These are phyloP conservation scores for Pollenia angustigena DNA, from an alignment of 2,888 invertebrate species.

Conservation along the genomic window DNA sequence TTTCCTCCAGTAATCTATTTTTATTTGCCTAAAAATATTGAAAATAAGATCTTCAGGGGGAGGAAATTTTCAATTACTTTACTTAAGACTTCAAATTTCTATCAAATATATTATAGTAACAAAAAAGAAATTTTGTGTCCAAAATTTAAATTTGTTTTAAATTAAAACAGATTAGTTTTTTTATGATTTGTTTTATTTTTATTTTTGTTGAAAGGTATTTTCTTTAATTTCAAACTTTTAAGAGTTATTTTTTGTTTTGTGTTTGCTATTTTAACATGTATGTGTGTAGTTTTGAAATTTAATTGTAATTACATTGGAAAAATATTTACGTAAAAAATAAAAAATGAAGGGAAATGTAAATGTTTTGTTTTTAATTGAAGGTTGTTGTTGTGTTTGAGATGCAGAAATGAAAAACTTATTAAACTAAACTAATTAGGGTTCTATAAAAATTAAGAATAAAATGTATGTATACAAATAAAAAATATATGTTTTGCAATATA, in stretches of 20 bases:
- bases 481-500: conserved; percentile 43
- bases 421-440: conserved; percentile 19
- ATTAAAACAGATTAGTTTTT: not conserved
- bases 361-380: not conserved
- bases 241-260: not conserved
- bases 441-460: conserved; percentile 40
- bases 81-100: no score
- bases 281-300: not conserved
- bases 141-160: not conserved
- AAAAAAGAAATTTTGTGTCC: not conserved
- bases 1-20: not conserved
- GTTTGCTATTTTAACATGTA: not conserved
- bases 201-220: conserved; percentile 9
- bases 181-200: conserved; percentile 13
- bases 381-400: conserved; percentile 38
- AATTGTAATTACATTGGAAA: conserved; percentile 11
- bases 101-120: no score
- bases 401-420: conserved; percentile 47
- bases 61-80: no score
- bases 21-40: conserved; percentile 7
- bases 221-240: conserved; percentile 1
- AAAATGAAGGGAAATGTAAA: not conserved
- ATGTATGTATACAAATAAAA: conserved; percentile 35
- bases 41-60: no score
- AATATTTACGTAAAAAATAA: conserved; percentile 45